phyloP scores from a whole-genome alignment of 2,888 invertebrate genomes.

The Brachypalpus laphriformis region DNA sequence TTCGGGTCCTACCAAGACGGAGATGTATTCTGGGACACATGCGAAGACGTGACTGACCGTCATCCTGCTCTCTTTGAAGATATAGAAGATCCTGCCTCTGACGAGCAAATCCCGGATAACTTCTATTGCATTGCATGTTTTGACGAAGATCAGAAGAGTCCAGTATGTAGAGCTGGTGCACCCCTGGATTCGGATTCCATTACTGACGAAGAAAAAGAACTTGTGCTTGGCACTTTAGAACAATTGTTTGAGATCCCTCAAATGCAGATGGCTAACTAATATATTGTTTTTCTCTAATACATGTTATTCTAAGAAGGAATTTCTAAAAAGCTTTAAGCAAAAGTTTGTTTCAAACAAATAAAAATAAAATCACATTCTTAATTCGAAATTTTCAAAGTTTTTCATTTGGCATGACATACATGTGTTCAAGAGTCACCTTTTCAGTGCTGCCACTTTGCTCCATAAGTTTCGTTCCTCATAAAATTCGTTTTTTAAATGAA shows the following conservation, averaged over 20 bases:
- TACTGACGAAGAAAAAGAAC: neutral
- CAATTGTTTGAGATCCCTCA: neutral
- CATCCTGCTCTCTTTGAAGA: no score
- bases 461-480: neutral
- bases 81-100: no score
- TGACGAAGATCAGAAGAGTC: neutral
- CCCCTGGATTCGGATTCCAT: neutral
- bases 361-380: neutral
- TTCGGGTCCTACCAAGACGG: neutral
- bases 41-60: neutral
- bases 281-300: neutral
- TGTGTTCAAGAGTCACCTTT: no score
- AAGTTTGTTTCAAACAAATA: neutral
- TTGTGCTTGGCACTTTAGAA: neutral
- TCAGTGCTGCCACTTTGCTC: neutral
- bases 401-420: no score
- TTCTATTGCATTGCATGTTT: neutral
- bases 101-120: no score
- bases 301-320: neutral
- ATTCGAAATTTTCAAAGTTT: neutral
- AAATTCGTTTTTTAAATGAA: no score
- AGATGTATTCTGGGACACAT: neutral
- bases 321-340: neutral
- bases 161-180: neutral
- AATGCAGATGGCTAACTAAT: neutral